Base-by-base conservation (phyloP, 2,888 invertebrate species). In the Drosophila diplacantha region DNA sequence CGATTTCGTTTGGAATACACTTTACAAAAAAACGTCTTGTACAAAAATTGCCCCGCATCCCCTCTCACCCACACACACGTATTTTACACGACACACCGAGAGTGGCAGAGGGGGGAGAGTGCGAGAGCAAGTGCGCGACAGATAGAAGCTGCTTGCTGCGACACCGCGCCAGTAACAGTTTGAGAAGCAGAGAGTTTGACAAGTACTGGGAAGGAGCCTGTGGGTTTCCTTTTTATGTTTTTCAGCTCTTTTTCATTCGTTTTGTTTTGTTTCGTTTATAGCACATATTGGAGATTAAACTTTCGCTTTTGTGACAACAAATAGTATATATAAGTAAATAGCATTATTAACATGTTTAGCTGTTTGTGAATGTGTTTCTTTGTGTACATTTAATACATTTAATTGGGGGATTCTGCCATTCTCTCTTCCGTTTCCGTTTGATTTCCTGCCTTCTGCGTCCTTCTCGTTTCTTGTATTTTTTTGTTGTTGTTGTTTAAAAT, bases 251-350 rank as follows among this genome's bases (percentile, higher is more conserved):
- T 12, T 44, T 41, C 39, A 52, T 37, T n/a, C 14, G 14, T 34
- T n/a, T 55, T 22, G 16, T 20, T 53, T 32, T 37, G 29, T 22
- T 54, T n/a, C n/a, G n/a, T n/a, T 41, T 81, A 77, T 77, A 81
- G 81, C 81, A 81, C 79, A 73, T 75, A 71, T 81, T 81, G 79
- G 79, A 81, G 79, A 77, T 71, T 65, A 54, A 37, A 67, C 73
- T 55, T 69, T 61, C 51, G 47, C 8, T 59, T 69, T 53, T 66
- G 53, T 61, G 68, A 69, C 71, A 71, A 73, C 64, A 80, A 58
- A 60, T 68, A 54, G 65, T 46, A 46, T 31, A 31, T 46, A 46
- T 62, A 58, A 46, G 56, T 73, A 63, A 69, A 55, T 75, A 70
- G 66, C 65, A 70, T 70, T 65, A 51, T 50, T 68, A 69, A 75